Percentiles rank a stretch among this genome's conserved stretches.
Evolutionary conservation across 1,140 invertebrate genomes (phyloP).

Genomic region (Drosophila leontia): DNA sequence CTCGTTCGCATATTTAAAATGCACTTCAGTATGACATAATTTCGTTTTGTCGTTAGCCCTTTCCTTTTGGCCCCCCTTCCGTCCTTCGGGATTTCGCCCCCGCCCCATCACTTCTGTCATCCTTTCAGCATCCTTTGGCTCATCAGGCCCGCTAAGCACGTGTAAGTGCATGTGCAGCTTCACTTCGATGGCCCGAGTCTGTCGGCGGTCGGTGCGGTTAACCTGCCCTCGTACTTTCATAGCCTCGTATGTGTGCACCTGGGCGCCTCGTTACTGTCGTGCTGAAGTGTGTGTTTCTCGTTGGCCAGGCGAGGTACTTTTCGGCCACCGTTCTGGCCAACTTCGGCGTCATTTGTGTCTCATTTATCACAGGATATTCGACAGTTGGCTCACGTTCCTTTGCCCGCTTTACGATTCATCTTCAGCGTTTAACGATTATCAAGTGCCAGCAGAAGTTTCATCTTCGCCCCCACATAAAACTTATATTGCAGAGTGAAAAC

Average conservation of each 20-base stretch:
- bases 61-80: constrained; percentile 25
- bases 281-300: constrained; percentile 59
- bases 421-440: constrained; percentile 46
- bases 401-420: constrained; percentile 46
- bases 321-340: constrained; percentile 24
- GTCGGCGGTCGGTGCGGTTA: constrained; percentile 50
- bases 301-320: constrained; percentile 35
- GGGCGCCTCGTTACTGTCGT: constrained; percentile 56
- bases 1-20: constrained; percentile 76
- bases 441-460: constrained; percentile 19
- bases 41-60: constrained; percentile 69
- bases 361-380: constrained; percentile 73
- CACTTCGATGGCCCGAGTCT: constrained; percentile 24
- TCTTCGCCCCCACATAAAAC: constrained; percentile 19
- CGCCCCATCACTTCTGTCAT: not conserved
- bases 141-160: constrained; percentile 73
- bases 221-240: constrained; percentile 26
- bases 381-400: constrained; percentile 49
- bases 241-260: constrained; percentile 3
- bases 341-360: constrained; percentile 49
- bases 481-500: constrained; percentile 20
- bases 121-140: constrained; percentile 55
- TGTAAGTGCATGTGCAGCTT: constrained; percentile 63
- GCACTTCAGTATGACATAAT: constrained; percentile 78
- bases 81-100: constrained; percentile 11